A percentile compares a stretch with the other conserved stretches of the same genome.
These are phyloP conservation scores for Agelastica alni DNA, from an alignment of 2,888 invertebrate species.

Conservation along the genomic window DNA sequence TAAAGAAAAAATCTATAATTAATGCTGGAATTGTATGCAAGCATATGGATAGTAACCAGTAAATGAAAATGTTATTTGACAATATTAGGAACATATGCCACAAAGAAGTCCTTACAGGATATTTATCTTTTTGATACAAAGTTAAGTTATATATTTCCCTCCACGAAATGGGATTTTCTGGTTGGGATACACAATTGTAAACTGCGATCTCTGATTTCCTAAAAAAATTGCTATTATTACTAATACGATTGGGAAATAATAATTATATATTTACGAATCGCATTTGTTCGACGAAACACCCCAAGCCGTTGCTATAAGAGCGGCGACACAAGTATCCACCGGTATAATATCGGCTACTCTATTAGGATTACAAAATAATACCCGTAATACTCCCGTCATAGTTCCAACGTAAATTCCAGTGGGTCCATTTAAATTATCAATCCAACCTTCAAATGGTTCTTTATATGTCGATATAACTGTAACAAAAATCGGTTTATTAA, in stretches of 20 bases:
- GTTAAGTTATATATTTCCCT: too few relatives aligned
- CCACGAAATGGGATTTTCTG: constrained; percentile 82
- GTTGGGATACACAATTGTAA: constrained; percentile 86
- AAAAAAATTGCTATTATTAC: too few relatives aligned
- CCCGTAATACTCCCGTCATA: constrained; percentile 75
- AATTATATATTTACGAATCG: constrained; percentile 7
- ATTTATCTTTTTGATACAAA: too few relatives aligned
- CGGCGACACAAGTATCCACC: constrained; percentile 81
- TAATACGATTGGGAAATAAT: too few relatives aligned
- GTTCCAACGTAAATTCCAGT: constrained; percentile 75
- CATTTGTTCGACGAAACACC: constrained; percentile 54
- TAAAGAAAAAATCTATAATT: constrained; percentile 60
- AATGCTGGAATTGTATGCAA: constrained; percentile 68
- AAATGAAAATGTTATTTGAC: constrained; percentile 49
- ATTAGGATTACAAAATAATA: constrained; percentile 71
- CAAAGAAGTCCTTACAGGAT: constrained; percentile 60
- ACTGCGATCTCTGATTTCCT: constrained; percentile 58
- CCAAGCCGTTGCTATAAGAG: constrained; percentile 79
- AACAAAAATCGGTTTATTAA: too few relatives aligned
- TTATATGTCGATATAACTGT: constrained; percentile 70
- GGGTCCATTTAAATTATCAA: constrained; percentile 89
- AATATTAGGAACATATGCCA: constrained; percentile 55
- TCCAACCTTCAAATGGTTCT: constrained; percentile 83
- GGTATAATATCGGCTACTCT: constrained; percentile 76
- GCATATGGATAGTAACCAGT: constrained; percentile 58